phyloP scores from a whole-genome alignment of 2,888 invertebrate species.

The Hirtodrosophila alboralis region DNA sequence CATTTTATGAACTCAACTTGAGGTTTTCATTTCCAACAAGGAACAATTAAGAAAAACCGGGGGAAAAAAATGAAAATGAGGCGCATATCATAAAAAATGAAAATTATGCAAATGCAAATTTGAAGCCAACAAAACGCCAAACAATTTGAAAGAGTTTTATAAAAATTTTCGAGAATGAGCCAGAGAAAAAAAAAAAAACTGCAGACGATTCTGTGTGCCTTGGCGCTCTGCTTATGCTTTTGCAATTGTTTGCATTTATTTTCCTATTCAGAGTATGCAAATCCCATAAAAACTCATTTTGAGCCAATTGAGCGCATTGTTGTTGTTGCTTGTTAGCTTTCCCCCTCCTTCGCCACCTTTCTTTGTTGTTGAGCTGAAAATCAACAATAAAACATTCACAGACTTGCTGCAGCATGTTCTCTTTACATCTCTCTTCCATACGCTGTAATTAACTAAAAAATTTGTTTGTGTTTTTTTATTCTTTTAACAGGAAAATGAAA shows the following conservation, averaged over 20 bases:
- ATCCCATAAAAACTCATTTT: constrained; percentile 78
- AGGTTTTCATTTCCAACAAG: constrained; percentile 51
- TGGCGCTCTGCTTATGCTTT: constrained; percentile 12
- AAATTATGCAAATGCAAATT: constrained; percentile 70
- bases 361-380: constrained; percentile 43
- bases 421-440: constrained; percentile 28
- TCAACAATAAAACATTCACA: constrained; percentile 43
- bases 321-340: constrained; percentile 40
- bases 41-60: constrained; percentile 67
- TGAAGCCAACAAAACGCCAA: constrained; percentile 24
- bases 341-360: no score
- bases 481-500: constrained; percentile 31
- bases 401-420: neutral
- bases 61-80: constrained; percentile 8
- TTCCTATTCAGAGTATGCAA: constrained; percentile 70
- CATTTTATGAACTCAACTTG: constrained; percentile 26
- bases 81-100: constrained; percentile 64
- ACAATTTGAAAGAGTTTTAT: constrained; percentile 32
- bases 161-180: constrained; percentile 2
- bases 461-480: constrained; percentile 37
- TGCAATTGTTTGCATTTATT: constrained; percentile 59
- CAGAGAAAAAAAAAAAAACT: no score
- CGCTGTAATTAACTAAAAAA: constrained; percentile 68
- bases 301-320: constrained; percentile 73
- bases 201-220: constrained; percentile 31